Conservation (phyloP, 1,140 invertebrate genomes). For the Drosophila saltans region DNA sequence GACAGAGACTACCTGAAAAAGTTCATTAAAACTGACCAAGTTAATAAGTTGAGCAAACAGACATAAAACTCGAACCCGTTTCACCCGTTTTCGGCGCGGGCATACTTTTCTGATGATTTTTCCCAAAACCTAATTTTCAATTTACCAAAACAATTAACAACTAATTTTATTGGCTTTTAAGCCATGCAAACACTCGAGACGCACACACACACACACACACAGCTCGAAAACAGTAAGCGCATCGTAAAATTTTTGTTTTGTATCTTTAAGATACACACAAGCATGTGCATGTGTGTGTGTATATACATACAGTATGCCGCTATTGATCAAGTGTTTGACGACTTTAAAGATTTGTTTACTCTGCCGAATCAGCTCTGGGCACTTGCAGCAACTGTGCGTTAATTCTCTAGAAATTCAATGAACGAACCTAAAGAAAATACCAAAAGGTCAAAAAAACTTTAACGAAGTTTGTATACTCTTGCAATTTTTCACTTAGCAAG, state of each 20-base stretch:
- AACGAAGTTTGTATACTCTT: too few species aligned
- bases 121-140: constrained; percentile 81
- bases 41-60: constrained; percentile 69
- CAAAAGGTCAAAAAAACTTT: too few species aligned
- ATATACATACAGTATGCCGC: constrained; percentile 48
- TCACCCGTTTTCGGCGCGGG: constrained; percentile 19
- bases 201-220: constrained; percentile 16
- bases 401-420: constrained; percentile 63
- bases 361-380: constrained; percentile 13
- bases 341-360: constrained; percentile 61
- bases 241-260: constrained; percentile 62
- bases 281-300: too few species aligned
- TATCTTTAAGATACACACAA: constrained; percentile 58
- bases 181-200: constrained; percentile 69
- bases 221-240: constrained; percentile 47
- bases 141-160: constrained; percentile 80
- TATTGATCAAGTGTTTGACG: constrained; percentile 74
- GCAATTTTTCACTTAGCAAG: too few species aligned
- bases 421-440: not conserved
- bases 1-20: constrained; percentile 9
- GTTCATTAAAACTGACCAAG: constrained; percentile 68
- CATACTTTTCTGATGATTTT: constrained; percentile 65
- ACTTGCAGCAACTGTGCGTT: constrained; percentile 9
- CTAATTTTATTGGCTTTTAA: constrained; percentile 81
- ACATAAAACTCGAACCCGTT: constrained; percentile 41